Evolutionary conservation across 2,797 vertebrate species (phyloP).

Genomic region (Myiotriccus ornatus): DNA sequence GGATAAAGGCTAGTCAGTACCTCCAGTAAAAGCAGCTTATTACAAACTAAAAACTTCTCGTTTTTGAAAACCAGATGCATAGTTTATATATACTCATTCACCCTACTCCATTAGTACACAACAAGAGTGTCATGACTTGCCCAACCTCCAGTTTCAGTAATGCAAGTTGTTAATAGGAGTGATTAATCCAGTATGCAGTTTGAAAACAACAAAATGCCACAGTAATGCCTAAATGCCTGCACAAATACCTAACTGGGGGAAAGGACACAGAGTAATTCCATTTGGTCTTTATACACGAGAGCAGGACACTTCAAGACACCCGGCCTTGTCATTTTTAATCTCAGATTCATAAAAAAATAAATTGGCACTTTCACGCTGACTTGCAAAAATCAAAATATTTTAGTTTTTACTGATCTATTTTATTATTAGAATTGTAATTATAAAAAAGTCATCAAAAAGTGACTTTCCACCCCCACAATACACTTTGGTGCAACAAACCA

Average conservation of each 20-base stretch:
- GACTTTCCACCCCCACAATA: background rate
- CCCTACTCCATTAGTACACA: background rate
- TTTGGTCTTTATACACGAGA: accelerated
- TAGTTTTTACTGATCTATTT: background rate
- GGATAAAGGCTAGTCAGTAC: background rate
- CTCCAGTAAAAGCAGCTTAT: background rate
- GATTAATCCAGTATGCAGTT: background rate
- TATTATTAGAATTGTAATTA: background rate
- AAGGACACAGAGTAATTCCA: background rate
- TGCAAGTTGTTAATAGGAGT: background rate
- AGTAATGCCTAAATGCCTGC: background rate
- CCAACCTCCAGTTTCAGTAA: background rate
- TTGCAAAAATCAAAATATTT: background rate
- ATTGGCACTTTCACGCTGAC: background rate
- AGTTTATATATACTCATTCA: background rate
- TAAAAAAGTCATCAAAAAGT: background rate
- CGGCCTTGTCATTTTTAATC: background rate
- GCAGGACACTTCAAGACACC: background rate
- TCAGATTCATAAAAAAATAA: background rate
- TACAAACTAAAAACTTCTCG: background rate
- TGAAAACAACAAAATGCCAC: background rate
- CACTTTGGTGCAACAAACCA: background rate
- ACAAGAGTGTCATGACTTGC: background rate
- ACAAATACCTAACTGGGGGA: background rate
- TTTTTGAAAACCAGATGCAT: background rate